Base-by-base conservation (phyloP, 2,797 vertebrate genomes). In the Eulemur mongoz region DNA sequence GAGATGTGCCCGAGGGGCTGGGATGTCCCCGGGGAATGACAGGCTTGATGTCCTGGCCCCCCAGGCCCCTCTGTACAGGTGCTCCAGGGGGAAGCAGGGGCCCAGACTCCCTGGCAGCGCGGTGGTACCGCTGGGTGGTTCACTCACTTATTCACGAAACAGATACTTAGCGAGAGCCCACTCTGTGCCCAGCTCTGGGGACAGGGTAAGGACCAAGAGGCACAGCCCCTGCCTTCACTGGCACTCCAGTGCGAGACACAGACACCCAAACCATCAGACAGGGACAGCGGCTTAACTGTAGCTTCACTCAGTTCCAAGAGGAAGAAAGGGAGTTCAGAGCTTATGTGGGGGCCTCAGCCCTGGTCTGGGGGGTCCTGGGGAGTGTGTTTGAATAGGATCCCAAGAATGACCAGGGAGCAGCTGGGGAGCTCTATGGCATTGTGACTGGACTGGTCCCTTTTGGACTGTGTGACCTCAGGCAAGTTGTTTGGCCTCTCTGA, bases 1-100 rank as follows among this genome's bases (percentile, higher is more conserved):
- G n/a, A 20, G 18, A 15, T 4, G 1, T 52, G 22, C 4, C 30
- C 0, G 4, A 50, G 50, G 0, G 14, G 2, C 25, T 52, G 43
- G 69, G 7, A 80, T 54, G 59, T 57, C 27, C 35, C 57, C 59
- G 38, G 73, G 27, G 70, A 40, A 79, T 18, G 52, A 50, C 4
- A 57, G 40, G 7, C 18, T 25, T 13, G 52, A 3, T 4, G 22
- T 43, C 57, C 10, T 1, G 1, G 57, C 22, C 38, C 35, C n/a
- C 50, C 17, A 14, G 57, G 12, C 43, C 1, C 5, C 6, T 45
- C n/a, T 30, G 40, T 12, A 50, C 43, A 89, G 25, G 2, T 20
- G 9, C 20, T 12, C 27, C 7, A 32, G 22, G 17, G 8, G 7
- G 14, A 11, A 27, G n/a, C 40, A 35, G 72, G 76, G 73, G 48